Evolutionary conservation across 2,113 vertebrate species (phyloP).

Genomic region (Illadopsis cleaveri): DNA sequence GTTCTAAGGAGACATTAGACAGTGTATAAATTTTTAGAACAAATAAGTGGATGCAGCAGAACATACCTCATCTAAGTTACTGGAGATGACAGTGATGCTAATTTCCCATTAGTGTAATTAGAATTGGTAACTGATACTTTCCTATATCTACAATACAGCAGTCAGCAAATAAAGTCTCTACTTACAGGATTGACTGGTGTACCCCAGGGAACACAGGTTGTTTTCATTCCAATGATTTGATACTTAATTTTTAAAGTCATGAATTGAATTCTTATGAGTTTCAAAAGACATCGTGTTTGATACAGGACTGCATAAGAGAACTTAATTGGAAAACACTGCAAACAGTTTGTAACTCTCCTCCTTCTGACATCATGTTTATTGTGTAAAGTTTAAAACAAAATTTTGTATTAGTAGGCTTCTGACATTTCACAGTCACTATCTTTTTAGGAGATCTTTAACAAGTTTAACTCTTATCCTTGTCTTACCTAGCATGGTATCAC

Average conservation of each 20-base stretch:
- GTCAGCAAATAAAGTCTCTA: constrained; percentile 48
- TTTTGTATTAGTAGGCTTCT: background rate
- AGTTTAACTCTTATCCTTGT: background rate
- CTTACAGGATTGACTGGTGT: constrained; percentile 10
- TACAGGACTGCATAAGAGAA: background rate
- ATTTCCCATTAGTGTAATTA: constrained; percentile 71
- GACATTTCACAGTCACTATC: background rate
- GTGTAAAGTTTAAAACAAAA: background rate
- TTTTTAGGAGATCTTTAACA: background rate
- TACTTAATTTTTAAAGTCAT: background rate
- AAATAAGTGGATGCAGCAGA: background rate
- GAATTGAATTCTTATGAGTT: background rate
- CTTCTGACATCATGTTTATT: background rate
- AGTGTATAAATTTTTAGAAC: constrained; percentile 34
- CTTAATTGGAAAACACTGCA: background rate
- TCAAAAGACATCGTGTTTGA: background rate
- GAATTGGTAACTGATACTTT: constrained; percentile 70
- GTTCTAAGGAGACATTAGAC: background rate
- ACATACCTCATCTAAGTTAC: background rate
- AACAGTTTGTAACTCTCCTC: background rate
- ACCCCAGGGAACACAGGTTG: background rate
- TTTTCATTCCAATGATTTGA: constrained; percentile 4
- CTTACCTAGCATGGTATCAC: background rate
- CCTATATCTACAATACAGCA: constrained; percentile 17
- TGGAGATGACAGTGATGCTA: constrained; percentile 11